These are phyloP conservation scores for Crotalus tigris DNA, from an alignment of 2,113 vertebrate species.

Conservation along the genomic window DNA sequence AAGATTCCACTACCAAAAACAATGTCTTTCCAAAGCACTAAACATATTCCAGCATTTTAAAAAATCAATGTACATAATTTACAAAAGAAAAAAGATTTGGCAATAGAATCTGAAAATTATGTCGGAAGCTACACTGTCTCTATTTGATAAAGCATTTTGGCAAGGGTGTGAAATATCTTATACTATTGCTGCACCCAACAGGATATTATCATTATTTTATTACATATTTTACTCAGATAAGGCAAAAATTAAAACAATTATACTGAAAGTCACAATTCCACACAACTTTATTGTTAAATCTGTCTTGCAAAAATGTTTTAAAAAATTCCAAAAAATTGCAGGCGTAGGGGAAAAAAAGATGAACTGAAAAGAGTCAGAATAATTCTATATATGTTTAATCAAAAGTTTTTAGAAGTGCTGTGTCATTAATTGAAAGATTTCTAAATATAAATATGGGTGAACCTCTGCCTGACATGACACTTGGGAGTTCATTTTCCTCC, in stretches of 20 bases:
- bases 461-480: background rate
- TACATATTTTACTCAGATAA: background rate
- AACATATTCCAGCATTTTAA: too few relatives aligned
- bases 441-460: background rate
- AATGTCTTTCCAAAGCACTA: too few relatives aligned
- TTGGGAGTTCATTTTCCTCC: background rate
- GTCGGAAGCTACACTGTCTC: too few relatives aligned
- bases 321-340: background rate
- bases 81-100: too few relatives aligned
- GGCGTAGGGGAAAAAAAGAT: accelerated
- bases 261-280: background rate
- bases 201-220: background rate
- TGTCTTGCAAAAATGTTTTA: background rate
- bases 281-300: background rate
- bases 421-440: background rate
- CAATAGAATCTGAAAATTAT: too few relatives aligned
- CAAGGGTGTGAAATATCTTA: background rate
- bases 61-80: too few relatives aligned
- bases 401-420: background rate
- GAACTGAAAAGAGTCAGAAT: background rate
- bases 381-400: background rate
- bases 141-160: too few relatives aligned
- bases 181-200: background rate
- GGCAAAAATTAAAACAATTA: background rate
- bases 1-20: too few relatives aligned